Evolutionary conservation across 2,888 invertebrate genomes (phyloP).

Genomic region (Clanis bilineata): DNA sequence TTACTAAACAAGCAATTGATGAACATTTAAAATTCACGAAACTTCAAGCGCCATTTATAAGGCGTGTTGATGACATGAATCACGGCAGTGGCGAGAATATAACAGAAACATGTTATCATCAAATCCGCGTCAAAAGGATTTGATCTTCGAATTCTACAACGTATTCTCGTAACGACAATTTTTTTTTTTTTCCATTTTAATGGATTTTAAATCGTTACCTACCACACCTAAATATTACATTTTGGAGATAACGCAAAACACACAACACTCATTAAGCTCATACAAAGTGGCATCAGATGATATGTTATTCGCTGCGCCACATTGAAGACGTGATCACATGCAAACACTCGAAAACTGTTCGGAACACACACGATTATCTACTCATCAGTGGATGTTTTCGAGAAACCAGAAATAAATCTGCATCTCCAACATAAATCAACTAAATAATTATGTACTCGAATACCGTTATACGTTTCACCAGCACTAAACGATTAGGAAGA

Average conservation of each 20-base stretch:
- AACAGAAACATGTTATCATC: no score
- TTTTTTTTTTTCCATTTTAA: no score
- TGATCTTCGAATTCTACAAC: no score
- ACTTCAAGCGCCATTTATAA: no score
- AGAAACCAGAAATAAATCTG: slow-evolving; percentile 22
- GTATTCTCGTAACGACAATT: no score
- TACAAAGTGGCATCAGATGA: background rate
- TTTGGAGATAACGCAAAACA: background rate
- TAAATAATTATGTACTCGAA: slow-evolving; percentile 31
- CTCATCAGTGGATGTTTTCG: background rate
- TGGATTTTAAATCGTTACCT: no score
- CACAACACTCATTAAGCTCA: background rate
- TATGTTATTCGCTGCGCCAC: background rate
- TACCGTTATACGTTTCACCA: slow-evolving; percentile 44
- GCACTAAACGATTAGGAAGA: no score
- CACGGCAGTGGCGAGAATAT: no score
- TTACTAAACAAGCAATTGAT: background rate
- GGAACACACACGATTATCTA: background rate
- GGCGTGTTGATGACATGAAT: no score
- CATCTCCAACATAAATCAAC: slow-evolving; percentile 27
- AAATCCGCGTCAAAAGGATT: no score
- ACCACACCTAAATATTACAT: background rate
- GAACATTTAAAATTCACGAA: background rate
- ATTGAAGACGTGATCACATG: slow-evolving; percentile 29
- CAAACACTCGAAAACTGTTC: slow-evolving; percentile 23